Conservation (phyloP, 2,797 vertebrate species). For the Acrossocheilus wenchowensis region DNA sequence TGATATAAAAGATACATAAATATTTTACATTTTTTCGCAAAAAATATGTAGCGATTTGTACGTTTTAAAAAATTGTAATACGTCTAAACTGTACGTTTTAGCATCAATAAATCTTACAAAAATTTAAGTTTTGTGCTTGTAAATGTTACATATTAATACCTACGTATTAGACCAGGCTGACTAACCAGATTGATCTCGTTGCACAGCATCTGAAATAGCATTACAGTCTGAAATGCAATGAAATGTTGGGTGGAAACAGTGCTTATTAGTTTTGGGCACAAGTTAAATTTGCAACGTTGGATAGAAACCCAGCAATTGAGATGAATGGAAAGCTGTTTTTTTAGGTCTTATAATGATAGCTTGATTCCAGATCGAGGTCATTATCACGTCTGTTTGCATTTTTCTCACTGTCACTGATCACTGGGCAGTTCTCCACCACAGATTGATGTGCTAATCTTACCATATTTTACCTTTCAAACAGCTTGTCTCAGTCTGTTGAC, state of each 20-base stretch:
- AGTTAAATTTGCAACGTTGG: neutral
- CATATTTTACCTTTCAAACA: slow-evolving; percentile 19
- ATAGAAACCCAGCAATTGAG: neutral
- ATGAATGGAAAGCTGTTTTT: neutral
- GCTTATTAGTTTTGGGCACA: neutral
- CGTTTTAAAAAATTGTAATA: too few relatives aligned
- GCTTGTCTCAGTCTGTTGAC: neutral
- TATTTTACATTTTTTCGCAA: too few relatives aligned
- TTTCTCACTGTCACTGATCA: slow-evolving; percentile 7
- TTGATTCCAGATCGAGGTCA: neutral
- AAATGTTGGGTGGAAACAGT: neutral
- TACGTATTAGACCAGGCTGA: too few relatives aligned
- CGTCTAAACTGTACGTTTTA: too few relatives aligned
- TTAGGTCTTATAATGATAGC: neutral
- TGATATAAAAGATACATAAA: too few relatives aligned
- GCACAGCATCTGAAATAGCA: neutral
- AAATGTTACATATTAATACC: too few relatives aligned
- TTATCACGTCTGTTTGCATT: neutral
- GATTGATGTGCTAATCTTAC: neutral
- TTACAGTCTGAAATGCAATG: neutral
- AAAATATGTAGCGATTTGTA: too few relatives aligned
- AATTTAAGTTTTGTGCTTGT: too few relatives aligned
- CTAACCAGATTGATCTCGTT: too few relatives aligned
- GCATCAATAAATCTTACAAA: too few relatives aligned
- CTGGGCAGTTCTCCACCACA: slow-evolving; percentile 6